Percentiles rank a stretch among this genome's conserved stretches.
phyloP scores from a whole-genome alignment of 23 tunicate species.

The Styela clava region DNA sequence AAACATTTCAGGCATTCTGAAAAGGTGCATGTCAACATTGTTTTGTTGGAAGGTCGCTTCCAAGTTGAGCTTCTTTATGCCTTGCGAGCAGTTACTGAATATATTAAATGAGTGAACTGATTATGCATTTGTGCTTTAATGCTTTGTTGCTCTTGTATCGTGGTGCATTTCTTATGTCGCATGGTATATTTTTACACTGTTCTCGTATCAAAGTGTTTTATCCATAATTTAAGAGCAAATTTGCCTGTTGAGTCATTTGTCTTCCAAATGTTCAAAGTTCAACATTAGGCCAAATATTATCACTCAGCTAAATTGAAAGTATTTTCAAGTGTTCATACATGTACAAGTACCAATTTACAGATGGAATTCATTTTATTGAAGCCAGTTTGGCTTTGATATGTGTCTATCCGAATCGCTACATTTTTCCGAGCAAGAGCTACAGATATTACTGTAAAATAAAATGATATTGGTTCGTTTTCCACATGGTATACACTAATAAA shows the following conservation, averaged over 20 bases:
- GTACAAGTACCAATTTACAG: too few species aligned
- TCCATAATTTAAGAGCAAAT: background rate
- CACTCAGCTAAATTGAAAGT: too few species aligned
- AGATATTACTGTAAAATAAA: too few species aligned
- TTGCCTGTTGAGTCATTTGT: background rate
- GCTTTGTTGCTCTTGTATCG: background rate
- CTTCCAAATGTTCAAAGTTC: background rate
- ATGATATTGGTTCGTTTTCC: too few species aligned
- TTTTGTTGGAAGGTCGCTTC: conserved; percentile 77
- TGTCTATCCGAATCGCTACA: too few species aligned
- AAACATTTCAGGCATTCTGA: conserved; percentile 84
- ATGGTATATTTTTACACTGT: background rate
- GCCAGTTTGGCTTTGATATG: too few species aligned
- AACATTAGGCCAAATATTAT: too few species aligned
- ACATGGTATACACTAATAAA: too few species aligned
- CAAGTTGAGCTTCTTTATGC: conserved; percentile 90
- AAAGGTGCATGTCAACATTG: conserved; percentile 83
- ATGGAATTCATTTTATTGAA: too few species aligned
- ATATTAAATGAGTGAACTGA: conserved; percentile 16
- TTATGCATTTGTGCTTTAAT: background rate
- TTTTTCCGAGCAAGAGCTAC: too few species aligned
- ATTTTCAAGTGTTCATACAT: too few species aligned
- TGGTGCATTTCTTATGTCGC: background rate
- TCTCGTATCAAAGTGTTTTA: background rate
- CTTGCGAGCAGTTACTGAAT: conserved; percentile 67